Evolutionary conservation across 1,140 invertebrate genomes (phyloP), one percentile per base, ranked within the genome.

Genomic region (Trichonephila clavipes): DNA sequence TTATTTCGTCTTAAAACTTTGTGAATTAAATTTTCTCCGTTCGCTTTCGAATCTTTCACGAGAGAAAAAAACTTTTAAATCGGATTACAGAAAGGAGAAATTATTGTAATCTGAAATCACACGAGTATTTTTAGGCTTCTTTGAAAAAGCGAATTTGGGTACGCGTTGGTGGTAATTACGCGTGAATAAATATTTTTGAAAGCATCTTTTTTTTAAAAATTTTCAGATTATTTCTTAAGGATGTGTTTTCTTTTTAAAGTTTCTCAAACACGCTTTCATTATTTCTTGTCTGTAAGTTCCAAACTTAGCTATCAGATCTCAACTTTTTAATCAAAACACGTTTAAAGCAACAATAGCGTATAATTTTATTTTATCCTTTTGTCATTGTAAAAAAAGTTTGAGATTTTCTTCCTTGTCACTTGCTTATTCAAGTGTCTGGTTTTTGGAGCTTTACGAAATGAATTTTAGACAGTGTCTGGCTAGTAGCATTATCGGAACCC

Each of bases 391-490:
- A 77, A 28, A 77, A 77, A 34, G 34, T 34, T 34, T 24, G 66
- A 69, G n/a, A 69, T 69, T 24, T 40, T 28, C 28, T 77, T 18
- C 72, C 34, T 40, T 69, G 0, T 21, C 24, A 2, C 21, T 19
- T 85, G 51, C 24, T 85, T 64, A 86, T 62, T n/a, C 24, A 12
- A 40, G 59, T 28, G 85, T 86, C 85, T 86, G 85, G 58, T 86
- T 86, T 62, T 51, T 28, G 40, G 8, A 18, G 28, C 40, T 16
- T 21, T 40, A 28, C 24, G 85, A 86, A 86, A 86, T 28, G 21
- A 86, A 59, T 24, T 86, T 59, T 61, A 86, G 85, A 86, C 85
- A 61, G 24, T 62, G 85, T 87, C 59, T 87, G 85, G 85, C 28
- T 69, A 24, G 51, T 6, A 16, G 51, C 58, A 24, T 7, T 83